Evolutionary conservation across 2,113 vertebrate species (phyloP), one percentile per base, ranked within the genome.

Genomic region (Onychorhynchus coronatus): DNA sequence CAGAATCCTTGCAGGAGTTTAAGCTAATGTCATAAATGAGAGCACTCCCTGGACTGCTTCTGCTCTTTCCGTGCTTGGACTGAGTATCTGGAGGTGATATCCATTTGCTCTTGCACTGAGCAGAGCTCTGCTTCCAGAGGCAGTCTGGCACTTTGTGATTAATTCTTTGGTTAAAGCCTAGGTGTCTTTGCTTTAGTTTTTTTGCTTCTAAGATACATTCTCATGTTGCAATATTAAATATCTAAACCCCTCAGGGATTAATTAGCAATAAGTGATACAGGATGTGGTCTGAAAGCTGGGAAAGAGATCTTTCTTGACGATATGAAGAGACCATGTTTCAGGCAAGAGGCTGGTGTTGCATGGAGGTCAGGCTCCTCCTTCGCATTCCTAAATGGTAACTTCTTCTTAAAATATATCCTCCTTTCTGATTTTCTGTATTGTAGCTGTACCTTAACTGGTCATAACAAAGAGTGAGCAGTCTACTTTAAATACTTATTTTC

Each of bases 231-330:
- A 11, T 94, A 86, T 92, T 87, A 84, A 94, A 88, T 88, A 80
- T 63, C 63, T 86, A 84, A 93, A 14, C 22, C 47, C 41, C 56
- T 77, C 46, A 61, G 82, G 85, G 88, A 75, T 96, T 97, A 75
- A 83, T 95, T 95, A 97, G 79, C 50, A 91, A 25, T 92, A 91
- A 88, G 27, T 49, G 52, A 63, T 88, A 50, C 59, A 94, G 78
- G 72, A 86, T 90, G 62, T 59, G 87, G 80, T 47, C 56, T 50
- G 66, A 86, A 76, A 78, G 44, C 61, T 92, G 65, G 15, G 74
- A 78, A 67, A 74, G 73, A 78, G 28, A 78, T 81, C 58, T 88
- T 39, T 85, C 73, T 13, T 89, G 72, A 75, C 41, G 59, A 67
- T 37, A 63, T 2, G 5, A 79, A 93, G 76, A 96, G 35, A 68